phyloP scores from a whole-genome alignment of 2,888 invertebrate genomes.

The Cyclophora albipunctata region DNA sequence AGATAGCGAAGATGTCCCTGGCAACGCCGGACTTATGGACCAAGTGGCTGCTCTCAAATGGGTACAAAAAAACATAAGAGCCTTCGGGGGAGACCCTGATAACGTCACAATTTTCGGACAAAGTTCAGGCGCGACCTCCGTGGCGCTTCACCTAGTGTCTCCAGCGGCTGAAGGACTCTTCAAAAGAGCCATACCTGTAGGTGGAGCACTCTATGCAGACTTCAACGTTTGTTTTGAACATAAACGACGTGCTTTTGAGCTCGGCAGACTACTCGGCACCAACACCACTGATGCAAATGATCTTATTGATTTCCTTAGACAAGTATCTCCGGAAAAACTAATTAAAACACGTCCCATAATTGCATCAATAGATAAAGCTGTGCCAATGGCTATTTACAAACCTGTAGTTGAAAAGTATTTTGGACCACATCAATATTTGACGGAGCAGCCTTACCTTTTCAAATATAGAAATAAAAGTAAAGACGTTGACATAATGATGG shows the following conservation, averaged over 20 bases:
- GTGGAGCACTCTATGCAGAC: conserved; percentile 78
- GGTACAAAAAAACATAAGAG: conserved; percentile 55
- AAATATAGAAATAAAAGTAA: conserved; percentile 1
- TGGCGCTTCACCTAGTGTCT: conserved; percentile 49
- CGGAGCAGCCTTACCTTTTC: conserved; percentile 1
- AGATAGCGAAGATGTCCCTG: conserved; percentile 53
- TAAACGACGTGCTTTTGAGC: conserved; percentile 52
- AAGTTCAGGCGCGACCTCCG: conserved; percentile 51
- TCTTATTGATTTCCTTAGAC: conserved; percentile 36
- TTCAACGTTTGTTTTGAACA: conserved; percentile 57
- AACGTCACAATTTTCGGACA: conserved; percentile 64
- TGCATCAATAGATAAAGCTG: not conserved
- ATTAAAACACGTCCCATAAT: not conserved
- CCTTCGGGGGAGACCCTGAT: conserved; percentile 15
- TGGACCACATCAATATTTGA: conserved; percentile 2
- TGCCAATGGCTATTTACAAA: not conserved
- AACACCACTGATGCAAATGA: conserved; percentile 39
- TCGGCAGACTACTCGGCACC: conserved; percentile 41
- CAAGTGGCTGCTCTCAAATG: conserved; percentile 58
- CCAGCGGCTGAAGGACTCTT: conserved; percentile 61
- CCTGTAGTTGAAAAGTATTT: not conserved
- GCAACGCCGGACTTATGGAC: conserved; percentile 66
- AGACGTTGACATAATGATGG: conserved; percentile 7
- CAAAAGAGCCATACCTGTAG: conserved; percentile 77
- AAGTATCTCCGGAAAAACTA: conserved; percentile 32